Base-by-base conservation (phyloP, 1,140 invertebrate species). In the Atta texana region DNA sequence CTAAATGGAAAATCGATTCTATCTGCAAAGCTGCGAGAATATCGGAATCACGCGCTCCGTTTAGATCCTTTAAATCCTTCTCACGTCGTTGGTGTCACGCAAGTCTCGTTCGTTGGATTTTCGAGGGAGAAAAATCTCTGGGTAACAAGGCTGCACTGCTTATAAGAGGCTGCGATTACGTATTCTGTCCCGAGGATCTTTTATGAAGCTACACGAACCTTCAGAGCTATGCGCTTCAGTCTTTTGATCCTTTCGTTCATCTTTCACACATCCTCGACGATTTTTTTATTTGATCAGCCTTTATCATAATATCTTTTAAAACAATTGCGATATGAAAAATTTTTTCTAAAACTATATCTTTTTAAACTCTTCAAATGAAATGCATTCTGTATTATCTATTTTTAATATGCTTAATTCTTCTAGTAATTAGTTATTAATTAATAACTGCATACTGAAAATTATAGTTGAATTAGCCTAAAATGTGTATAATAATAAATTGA, bases 111-210 rank as follows among this genome's bases (percentile, higher is more conserved):
- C 24, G 69, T 69, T 80, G 88, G 85, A 89, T 90, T 90, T 85
- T 31, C 51, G 61, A 66, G 87, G 55, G 74, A 87, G 82, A 89
- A 90, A 90, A 90, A 90, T 90, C 88, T 61, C 51, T 61, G 21
- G n/a, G 21, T 86, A 69, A 74, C 34, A 59, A 78, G 63, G 51
- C 76, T 77, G 77, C 71, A n/a, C 78, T 53, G 75, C 57, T 66
- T 77, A 72, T 85, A 34, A 80, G 74, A 80, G 49, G 74, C 68
- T 68, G 57, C 78, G 89, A 90, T 90, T 90, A 90, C 89, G 89
- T 90, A 90, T 90, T 90, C 89, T 64, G 39, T 89, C 59, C 85
- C 34, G 68, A 61, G 57, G 61, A 61, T 44, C 55, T 69, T 87
- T 74, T 89, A 55, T 64, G 85, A 68, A 86, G 85, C 75, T 86